Evolutionary conservation across 92 coral and sea anemone species (phyloP).

Genomic region (Pocillopora meandrina): DNA sequence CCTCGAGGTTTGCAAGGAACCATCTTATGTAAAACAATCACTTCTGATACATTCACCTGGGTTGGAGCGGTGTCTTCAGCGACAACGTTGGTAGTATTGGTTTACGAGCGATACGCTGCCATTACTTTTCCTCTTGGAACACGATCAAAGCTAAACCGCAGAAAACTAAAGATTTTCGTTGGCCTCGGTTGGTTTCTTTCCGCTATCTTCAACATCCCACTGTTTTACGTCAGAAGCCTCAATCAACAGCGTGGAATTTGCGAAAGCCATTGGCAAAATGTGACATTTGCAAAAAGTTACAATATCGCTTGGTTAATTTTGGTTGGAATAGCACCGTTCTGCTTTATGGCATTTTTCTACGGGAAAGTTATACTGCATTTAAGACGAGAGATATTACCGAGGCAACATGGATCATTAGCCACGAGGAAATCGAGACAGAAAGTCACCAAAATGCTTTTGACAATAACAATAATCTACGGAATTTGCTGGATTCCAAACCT

Average conservation of each 20-base stretch:
- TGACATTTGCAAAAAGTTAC: neutral
- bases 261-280: slow-evolving; percentile 23
- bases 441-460: slow-evolving; percentile 36
- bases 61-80: slow-evolving; percentile 37
- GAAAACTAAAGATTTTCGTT: slow-evolving; percentile 7
- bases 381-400: slow-evolving; percentile 2
- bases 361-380: slow-evolving; percentile 7
- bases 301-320: slow-evolving; percentile 27
- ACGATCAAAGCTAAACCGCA: neutral
- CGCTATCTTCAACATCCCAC: slow-evolving; percentile 33
- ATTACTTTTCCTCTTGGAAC: slow-evolving; percentile 6
- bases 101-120: slow-evolving; percentile 37
- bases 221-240: slow-evolving; percentile 2
- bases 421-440: slow-evolving; percentile 23
- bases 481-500: slow-evolving; percentile 42
- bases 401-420: neutral
- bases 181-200: slow-evolving; percentile 18
- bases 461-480: slow-evolving; percentile 26
- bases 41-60: slow-evolving; percentile 39
- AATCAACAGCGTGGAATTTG: slow-evolving; percentile 26
- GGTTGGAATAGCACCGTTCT: slow-evolving; percentile 25
- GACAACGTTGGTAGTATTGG: slow-evolving; percentile 27
- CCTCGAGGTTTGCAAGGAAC: slow-evolving; percentile 29
- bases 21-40: slow-evolving; percentile 41
- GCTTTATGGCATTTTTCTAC: slow-evolving; percentile 35